phyloP scores from a whole-genome alignment of 23 tunicate genomes.

The Diplosoma virens region DNA sequence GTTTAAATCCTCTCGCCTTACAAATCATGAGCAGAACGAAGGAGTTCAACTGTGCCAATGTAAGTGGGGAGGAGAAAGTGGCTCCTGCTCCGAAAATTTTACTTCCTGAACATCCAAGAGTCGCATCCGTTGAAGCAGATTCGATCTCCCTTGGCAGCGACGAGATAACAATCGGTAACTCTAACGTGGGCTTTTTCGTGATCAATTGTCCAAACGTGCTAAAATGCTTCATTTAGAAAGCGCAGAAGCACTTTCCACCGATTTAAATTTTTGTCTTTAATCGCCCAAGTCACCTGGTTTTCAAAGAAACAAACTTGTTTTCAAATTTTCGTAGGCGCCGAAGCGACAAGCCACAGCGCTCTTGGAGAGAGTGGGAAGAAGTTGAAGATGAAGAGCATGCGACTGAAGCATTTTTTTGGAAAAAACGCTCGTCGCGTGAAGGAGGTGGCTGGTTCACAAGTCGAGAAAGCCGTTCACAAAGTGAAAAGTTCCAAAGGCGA shows the following conservation, averaged over 20 bases:
- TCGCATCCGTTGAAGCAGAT: conserved; percentile 47
- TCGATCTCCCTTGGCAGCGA: conserved; percentile 68
- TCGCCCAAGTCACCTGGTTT: background rate
- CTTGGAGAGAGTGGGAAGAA: conserved; percentile 31
- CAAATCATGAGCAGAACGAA: conserved; percentile 97
- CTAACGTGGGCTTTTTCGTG: too few relatives aligned
- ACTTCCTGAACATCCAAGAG: background rate
- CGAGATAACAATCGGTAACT: conserved; percentile 79
- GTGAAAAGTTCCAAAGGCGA: conserved; percentile 70
- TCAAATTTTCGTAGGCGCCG: conserved; percentile 44
- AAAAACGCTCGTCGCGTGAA: conserved; percentile 65
- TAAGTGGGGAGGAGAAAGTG: background rate
- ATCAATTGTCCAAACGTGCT: too few relatives aligned
- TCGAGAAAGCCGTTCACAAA: conserved; percentile 83
- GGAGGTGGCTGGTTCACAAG: conserved; percentile 59
- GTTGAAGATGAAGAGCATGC: conserved; percentile 53
- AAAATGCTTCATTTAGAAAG: too few relatives aligned
- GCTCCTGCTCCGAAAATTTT: background rate
- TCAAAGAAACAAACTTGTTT: too few relatives aligned
- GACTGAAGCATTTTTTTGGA: conserved; percentile 63
- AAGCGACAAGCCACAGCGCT: conserved; percentile 11
- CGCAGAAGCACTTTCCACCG: too few relatives aligned
- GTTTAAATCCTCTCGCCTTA: conserved; percentile 79
- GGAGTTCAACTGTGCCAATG: conserved; percentile 68
- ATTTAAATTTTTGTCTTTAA: too few relatives aligned